Evolutionary conservation across 1,140 invertebrate species (phyloP), one percentile per base, ranked within the genome.

Genomic region (Drosophila littoralis): DNA sequence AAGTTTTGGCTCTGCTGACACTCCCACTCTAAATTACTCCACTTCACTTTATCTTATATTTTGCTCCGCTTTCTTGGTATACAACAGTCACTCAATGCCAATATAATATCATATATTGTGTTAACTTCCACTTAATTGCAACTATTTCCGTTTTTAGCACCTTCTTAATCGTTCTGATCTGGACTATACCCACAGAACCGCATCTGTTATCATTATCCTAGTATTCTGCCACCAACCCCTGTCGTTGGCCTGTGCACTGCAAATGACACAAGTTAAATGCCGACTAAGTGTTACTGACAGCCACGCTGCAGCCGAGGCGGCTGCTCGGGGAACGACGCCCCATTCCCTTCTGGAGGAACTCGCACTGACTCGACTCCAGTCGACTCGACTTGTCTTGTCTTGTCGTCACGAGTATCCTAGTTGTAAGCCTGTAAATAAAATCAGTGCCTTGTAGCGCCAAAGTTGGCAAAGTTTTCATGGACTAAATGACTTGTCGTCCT

Each of bases 181-280:
- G 5, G 28, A 51, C 13, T 4, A 51, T 32, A 13, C 15, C 10
- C 33, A 32, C 28, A 33, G 13, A n/a, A 13, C 13, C 7, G 38
- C 38, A 32, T 57, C 17, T n/a, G 13, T 35, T 59, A 12, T 43
- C 13, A 59, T 35, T 46, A 46, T 46, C 7, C 42, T 35, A 1
- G 12, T 5, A 13, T n/a, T 28, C 1, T 12, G 28, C 9, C 8
- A 42, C 42, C 13, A 3, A 17, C 9, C 32, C 32, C n/a, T 0
- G 32, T 32, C 9, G 6, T 13, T 58, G 22, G 55, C 40, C 28
- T 35, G 42, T 36, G 42, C n/a, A 28, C 79, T 86, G 83, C 72
- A 77, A 77, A 74, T 88, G 83, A 81, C 83, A 86, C 65, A 88
- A 86, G 83, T 79, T 86, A 80, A 89, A 86, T 83, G 84, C 77